Conservation (phyloP, 2,888 invertebrate species). For the Hyles lineata region DNA sequence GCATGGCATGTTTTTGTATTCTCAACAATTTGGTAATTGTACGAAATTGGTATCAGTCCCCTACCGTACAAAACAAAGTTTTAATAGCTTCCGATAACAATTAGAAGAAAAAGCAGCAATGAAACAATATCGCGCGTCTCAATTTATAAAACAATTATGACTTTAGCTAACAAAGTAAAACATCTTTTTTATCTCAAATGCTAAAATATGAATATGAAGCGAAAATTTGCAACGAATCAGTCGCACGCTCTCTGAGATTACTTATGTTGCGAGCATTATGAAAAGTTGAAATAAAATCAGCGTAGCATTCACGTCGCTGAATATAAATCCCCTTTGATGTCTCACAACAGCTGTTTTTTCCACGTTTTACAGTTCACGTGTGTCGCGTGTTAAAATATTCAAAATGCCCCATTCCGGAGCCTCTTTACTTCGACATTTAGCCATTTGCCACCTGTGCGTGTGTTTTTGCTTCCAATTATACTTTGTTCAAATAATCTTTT, state of each 20-base stretch:
- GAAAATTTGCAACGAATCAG: not conserved
- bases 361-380: constrained; percentile 7
- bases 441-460: not conserved
- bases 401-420: not conserved
- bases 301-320: not conserved
- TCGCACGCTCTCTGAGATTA: not conserved
- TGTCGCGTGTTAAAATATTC: constrained; percentile 13
- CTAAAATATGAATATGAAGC: not conserved
- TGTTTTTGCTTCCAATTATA: too few relatives aligned
- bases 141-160: too few relatives aligned
- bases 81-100: too few relatives aligned
- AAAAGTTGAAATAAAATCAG: constrained; percentile 5
- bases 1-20: too few relatives aligned
- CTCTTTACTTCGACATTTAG: not conserved
- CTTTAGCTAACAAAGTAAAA: not conserved
- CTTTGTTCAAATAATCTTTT: too few relatives aligned
- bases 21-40: too few relatives aligned
- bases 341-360: constrained; percentile 18
- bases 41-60: too few relatives aligned
- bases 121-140: too few relatives aligned
- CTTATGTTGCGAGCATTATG: constrained; percentile 1
- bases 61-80: too few relatives aligned
- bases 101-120: too few relatives aligned
- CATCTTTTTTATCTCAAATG: not conserved
- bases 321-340: constrained; percentile 17